These are phyloP conservation scores for Leptogaster cylindrica DNA, from an alignment of 2,888 invertebrate genomes.

Conservation along the genomic window DNA sequence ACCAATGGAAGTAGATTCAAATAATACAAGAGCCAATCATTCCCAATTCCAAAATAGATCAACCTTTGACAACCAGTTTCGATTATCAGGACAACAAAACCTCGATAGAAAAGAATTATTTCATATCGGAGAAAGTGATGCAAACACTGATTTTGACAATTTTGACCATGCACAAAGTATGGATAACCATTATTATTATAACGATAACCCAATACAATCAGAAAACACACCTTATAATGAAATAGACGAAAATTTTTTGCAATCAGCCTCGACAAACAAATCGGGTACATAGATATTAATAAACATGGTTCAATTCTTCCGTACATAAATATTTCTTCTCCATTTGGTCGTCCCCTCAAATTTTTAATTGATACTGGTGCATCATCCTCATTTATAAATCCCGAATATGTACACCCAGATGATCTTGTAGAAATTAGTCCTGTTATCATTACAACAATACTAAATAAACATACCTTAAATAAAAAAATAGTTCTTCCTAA, in stretches of 20 bases:
- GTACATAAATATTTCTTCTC: slow-evolving; percentile 43
- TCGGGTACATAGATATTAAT: slow-evolving; percentile 8
- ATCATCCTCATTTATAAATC: slow-evolving; percentile 44
- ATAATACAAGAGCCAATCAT: too few relatives aligned
- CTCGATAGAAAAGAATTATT: too few relatives aligned
- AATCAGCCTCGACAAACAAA: background rate
- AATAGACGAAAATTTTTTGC: background rate
- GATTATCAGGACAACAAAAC: too few relatives aligned
- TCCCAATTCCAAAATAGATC: too few relatives aligned
- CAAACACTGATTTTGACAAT: too few relatives aligned
- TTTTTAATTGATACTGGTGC: slow-evolving; percentile 41
- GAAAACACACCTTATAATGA: too few relatives aligned
- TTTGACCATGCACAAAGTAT: too few relatives aligned
- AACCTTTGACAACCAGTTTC: too few relatives aligned
- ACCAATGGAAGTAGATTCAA: too few relatives aligned
- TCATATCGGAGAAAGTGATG: too few relatives aligned
- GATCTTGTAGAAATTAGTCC: background rate
- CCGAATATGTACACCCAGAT: slow-evolving; percentile 40
- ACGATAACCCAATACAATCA: too few relatives aligned
- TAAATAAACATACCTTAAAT: background rate
- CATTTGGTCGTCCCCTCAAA: slow-evolving; percentile 38
- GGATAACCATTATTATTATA: too few relatives aligned
- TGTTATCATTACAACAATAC: background rate
- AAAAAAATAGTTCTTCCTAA: slow-evolving; percentile 5
- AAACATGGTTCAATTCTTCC: slow-evolving; percentile 16